These are phyloP conservation scores for Upupa epops DNA, from an alignment of 2,113 vertebrate species.

Conservation along the genomic window DNA sequence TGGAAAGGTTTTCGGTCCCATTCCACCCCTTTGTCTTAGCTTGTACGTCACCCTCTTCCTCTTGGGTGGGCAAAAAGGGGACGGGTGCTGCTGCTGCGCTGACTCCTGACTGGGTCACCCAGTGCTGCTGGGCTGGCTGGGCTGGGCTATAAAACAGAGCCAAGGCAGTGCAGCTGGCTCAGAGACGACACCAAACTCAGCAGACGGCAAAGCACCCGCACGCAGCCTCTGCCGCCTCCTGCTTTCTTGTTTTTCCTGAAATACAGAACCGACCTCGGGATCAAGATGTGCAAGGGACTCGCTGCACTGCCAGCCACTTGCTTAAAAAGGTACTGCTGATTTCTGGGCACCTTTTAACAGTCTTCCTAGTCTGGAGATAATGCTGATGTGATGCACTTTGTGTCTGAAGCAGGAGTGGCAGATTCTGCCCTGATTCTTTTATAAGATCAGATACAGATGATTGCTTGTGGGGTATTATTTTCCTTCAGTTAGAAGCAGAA, in stretches of 20 bases:
- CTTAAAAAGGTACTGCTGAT: slow-evolving; percentile 87
- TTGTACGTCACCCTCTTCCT: slow-evolving; percentile 29
- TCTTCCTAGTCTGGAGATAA: background rate
- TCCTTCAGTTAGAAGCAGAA: background rate
- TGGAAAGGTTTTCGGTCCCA: background rate
- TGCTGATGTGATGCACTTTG: background rate
- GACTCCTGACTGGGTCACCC: slow-evolving; percentile 66
- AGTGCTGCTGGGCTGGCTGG: slow-evolving; percentile 20
- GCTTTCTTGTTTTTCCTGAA: background rate
- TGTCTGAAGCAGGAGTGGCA: background rate
- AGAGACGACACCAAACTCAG: background rate
- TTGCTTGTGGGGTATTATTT: background rate
- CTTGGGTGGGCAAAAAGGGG: slow-evolving; percentile 40
- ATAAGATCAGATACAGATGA: background rate
- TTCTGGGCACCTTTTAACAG: background rate
- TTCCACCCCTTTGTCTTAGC: background rate
- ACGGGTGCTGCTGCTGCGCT: slow-evolving; percentile 8
- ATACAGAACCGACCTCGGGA: slow-evolving; percentile 19
- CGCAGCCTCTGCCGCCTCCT: slow-evolving; percentile 4
- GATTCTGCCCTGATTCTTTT: background rate
- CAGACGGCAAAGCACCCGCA: background rate
- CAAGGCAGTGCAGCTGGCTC: slow-evolving; percentile 22
- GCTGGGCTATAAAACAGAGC: slow-evolving; percentile 69
- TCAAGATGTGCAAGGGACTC: slow-evolving; percentile 92
- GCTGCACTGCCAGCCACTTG: slow-evolving; percentile 90